Evolutionary conservation across 1,140 invertebrate genomes (phyloP).

Genomic region (Nephila pilipes): DNA sequence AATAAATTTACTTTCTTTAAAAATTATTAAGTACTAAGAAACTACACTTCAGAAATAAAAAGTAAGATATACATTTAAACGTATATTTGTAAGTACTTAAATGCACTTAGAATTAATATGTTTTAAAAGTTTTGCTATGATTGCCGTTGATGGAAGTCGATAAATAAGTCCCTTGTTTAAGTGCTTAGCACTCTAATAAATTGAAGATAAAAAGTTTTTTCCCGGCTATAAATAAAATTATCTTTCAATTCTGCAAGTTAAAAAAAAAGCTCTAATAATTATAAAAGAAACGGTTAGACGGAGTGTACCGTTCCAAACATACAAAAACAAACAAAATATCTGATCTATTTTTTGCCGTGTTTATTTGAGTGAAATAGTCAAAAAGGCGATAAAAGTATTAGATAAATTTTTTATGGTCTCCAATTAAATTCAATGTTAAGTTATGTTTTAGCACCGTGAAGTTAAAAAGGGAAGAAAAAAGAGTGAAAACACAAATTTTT

Average conservation of each 20-base stretch:
- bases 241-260: neutral
- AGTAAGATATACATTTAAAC: too few relatives aligned
- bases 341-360: neutral
- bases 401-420: neutral
- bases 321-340: neutral
- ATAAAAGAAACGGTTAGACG: neutral
- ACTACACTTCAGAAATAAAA: too few relatives aligned
- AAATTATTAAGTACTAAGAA: too few relatives aligned
- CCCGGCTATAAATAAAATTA: neutral
- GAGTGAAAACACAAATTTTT: neutral
- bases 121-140: neutral
- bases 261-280: neutral
- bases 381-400: neutral
- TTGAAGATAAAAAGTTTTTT: neutral
- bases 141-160: neutral
- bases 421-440: constrained; percentile 44
- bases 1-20: too few relatives aligned
- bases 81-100: too few relatives aligned
- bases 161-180: neutral
- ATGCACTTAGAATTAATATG: too few relatives aligned
- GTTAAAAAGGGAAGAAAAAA: neutral
- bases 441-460: constrained; percentile 17
- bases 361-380: neutral
- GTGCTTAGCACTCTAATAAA: neutral
- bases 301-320: neutral